Evolutionary conservation across 2,888 invertebrate species (phyloP).

Genomic region (Caenorhabditis sp.): DNA sequence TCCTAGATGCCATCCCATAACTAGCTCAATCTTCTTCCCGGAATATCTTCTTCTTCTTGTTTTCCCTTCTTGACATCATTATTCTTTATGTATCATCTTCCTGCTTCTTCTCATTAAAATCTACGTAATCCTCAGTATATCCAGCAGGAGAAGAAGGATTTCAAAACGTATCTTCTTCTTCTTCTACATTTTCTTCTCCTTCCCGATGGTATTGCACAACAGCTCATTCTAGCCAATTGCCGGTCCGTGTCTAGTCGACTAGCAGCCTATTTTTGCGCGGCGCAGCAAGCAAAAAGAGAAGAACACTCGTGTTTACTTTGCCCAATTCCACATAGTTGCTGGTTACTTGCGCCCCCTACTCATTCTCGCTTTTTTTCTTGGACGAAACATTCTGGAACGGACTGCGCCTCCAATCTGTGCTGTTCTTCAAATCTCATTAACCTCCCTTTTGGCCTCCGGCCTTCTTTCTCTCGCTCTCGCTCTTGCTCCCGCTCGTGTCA

Average conservation of each 20-base stretch:
- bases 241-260: neutral
- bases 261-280: constrained; percentile 8
- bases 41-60: neutral
- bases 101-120: constrained; percentile 1
- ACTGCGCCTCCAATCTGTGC: neutral
- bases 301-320: constrained; percentile 32
- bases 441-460: neutral
- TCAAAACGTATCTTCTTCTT: no score
- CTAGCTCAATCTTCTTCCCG: neutral
- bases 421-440: constrained; percentile 30
- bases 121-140: no score
- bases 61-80: neutral
- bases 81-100: no score
- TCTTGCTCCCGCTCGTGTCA: constrained; percentile 19
- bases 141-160: neutral
- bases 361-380: neutral
- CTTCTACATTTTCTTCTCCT: no score
- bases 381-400: neutral
- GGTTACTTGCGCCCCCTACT: constrained; percentile 9
- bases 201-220: neutral
- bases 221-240: constrained; percentile 10
- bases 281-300: constrained; percentile 2
- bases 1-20: neutral
- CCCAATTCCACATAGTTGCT: constrained; percentile 18
- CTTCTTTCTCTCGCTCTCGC: constrained; percentile 29